These are phyloP conservation scores for Alexandromys oeconomus DNA, from an alignment of 2,797 vertebrate genomes.

Conservation along the genomic window DNA sequence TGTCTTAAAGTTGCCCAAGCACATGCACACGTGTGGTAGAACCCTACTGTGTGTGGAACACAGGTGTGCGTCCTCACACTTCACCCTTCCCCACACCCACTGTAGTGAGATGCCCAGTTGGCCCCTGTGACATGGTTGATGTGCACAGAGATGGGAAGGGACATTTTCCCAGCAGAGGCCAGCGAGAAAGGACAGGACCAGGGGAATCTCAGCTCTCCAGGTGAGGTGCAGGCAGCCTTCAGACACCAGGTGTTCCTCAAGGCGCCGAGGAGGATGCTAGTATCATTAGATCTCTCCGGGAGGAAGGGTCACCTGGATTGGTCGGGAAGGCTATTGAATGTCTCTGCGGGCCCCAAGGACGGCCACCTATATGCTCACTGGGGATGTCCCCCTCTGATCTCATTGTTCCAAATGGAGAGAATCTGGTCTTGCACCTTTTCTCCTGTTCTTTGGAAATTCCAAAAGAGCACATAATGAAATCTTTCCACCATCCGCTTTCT, in stretches of 20 bases:
- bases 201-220: not conserved
- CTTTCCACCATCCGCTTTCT: not conserved
- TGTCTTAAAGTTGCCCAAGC: not conserved
- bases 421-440: not conserved
- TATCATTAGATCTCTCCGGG: not conserved
- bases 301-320: not conserved
- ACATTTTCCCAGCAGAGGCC: not conserved
- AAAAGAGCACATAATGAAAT: not conserved
- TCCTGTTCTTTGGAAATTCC: no score
- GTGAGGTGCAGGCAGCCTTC: not conserved
- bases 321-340: not conserved
- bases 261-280: not conserved
- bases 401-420: not conserved
- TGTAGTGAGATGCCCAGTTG: not conserved
- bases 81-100: not conserved
- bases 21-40: no score
- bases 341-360: not conserved
- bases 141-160: not conserved
- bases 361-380: not conserved
- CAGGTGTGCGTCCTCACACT: rapidly evolving
- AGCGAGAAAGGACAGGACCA: not conserved
- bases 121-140: not conserved
- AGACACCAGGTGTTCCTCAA: not conserved
- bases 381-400: not conserved
- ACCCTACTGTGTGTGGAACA: not conserved